Evolutionary conservation across 2,113 vertebrate species (phyloP).

Genomic region (Parus major): DNA sequence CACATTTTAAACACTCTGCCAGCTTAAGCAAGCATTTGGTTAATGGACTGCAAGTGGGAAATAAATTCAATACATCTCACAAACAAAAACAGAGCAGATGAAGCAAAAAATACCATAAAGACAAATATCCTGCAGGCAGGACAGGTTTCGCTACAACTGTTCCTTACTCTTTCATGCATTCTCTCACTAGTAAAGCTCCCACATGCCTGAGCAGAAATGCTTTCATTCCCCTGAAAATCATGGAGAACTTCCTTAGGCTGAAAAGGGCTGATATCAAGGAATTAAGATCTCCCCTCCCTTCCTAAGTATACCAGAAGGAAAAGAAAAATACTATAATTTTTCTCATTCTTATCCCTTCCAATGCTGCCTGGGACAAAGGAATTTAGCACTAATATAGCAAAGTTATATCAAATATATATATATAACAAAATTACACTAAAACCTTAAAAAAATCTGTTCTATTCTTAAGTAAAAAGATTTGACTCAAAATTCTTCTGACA

Average conservation of each 20-base stretch:
- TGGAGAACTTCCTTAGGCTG: neutral
- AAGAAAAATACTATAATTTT: neutral
- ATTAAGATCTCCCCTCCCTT: neutral
- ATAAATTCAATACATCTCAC: neutral
- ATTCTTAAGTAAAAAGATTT: neutral
- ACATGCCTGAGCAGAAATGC: neutral
- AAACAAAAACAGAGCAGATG: neutral
- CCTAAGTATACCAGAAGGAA: neutral
- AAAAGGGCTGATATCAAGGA: neutral
- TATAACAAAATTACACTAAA: neutral
- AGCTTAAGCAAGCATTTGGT: neutral
- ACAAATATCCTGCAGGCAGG: neutral
- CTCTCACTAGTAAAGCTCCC: neutral
- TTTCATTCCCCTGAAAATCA: neutral
- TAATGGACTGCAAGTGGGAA: neutral
- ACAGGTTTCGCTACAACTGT: neutral
- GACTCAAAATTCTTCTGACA: neutral
- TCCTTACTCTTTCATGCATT: neutral
- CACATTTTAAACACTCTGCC: neutral
- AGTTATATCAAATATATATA: neutral
- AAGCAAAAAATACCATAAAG: neutral
- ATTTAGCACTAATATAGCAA: neutral
- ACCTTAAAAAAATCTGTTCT: neutral
- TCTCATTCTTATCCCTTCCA: neutral
- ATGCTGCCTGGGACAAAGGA: neutral